Evolutionary conservation across 37 sponge, comb jelly and placozoan species (phyloP).

Genomic region (Eunapius fragilis): DNA sequence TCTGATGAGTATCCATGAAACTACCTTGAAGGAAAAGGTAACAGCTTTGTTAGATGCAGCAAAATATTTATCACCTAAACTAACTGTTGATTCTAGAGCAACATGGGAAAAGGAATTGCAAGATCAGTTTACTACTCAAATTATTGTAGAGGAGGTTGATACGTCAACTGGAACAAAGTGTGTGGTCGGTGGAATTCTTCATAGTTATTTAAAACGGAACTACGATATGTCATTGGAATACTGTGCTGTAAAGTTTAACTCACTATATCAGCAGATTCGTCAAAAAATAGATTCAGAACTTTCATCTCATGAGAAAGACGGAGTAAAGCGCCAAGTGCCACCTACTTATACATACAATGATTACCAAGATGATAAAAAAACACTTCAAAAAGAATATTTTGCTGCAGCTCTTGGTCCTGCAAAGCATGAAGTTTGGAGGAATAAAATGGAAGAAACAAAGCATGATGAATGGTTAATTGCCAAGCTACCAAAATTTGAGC

Average conservation of each 20-base stretch:
- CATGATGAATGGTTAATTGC: not conserved
- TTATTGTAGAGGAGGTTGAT: not conserved
- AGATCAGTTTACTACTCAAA: not conserved
- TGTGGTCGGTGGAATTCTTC: not conserved
- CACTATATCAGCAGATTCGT: not conserved
- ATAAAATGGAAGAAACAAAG: not conserved
- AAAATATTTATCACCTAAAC: not conserved
- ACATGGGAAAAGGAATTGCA: slow-evolving; percentile 4
- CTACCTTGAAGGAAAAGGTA: not conserved
- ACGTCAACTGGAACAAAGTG: not conserved
- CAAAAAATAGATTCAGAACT: not conserved
- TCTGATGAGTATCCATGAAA: not conserved
- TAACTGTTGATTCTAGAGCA: not conserved
- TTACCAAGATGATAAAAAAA: slow-evolving; percentile 12
- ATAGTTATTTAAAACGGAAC: not conserved
- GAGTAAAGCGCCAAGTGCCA: not conserved
- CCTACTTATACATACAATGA: slow-evolving; percentile 1
- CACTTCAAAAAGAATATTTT: not conserved
- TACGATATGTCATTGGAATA: not conserved
- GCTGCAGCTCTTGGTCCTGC: slow-evolving; percentile 45
- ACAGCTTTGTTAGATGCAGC: not conserved
- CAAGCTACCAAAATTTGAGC: not conserved
- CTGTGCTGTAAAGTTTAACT: not conserved
- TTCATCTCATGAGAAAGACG: not conserved
- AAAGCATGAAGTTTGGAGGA: slow-evolving; percentile 29